Evolutionary conservation across 2,113 vertebrate species (phyloP).

Genomic region (Fukomys damarensis): DNA sequence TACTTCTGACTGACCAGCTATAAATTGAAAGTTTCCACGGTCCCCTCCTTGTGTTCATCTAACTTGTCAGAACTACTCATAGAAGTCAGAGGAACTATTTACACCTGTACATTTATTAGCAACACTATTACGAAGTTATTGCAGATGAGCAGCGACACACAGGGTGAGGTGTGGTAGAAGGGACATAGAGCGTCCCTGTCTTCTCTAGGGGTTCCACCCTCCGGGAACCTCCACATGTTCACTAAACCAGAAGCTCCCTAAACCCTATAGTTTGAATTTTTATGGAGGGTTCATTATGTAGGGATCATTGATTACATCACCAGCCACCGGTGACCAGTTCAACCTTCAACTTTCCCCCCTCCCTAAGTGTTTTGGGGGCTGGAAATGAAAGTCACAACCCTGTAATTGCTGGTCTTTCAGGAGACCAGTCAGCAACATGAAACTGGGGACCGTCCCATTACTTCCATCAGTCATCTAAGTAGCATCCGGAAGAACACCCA

Average conservation of each 20-base stretch:
- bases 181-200: no score
- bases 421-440: neutral
- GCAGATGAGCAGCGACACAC: neutral
- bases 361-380: no score
- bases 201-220: neutral
- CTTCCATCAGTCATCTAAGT: neutral
- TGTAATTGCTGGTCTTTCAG: neutral
- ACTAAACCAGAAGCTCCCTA: neutral
- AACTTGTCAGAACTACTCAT: neutral
- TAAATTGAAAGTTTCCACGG: neutral
- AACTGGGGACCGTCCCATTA: neutral
- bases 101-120: neutral
- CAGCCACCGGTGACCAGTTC: neutral
- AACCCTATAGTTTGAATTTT: neutral
- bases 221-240: neutral
- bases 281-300: neutral
- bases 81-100: neutral
- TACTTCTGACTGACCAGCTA: neutral
- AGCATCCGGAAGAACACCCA: neutral
- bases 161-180: neutral
- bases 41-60: neutral
- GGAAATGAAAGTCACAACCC: neutral
- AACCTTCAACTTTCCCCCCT: neutral
- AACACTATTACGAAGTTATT: neutral
- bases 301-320: neutral